Percentiles rank a stretch among this genome's conserved stretches.
phyloP scores from a whole-genome alignment of 92 coral and sea anemone genomes.

The Siderastrea siderea region DNA sequence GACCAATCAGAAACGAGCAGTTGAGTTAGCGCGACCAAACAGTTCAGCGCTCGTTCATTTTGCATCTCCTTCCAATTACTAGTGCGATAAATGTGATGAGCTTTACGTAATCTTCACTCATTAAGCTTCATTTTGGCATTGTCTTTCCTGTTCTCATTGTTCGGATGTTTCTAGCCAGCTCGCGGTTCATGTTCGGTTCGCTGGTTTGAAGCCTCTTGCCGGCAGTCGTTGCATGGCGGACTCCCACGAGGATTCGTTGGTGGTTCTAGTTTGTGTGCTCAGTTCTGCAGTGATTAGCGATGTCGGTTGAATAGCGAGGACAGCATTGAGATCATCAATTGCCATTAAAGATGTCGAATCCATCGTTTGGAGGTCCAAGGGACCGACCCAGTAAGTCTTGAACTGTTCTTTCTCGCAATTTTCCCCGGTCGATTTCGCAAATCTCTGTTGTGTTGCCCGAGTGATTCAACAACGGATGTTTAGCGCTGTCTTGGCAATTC shows the following conservation, averaged over 20 bases:
- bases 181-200: background rate
- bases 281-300: slow-evolving; percentile 3
- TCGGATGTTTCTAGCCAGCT: background rate
- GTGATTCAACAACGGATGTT: slow-evolving; percentile 17
- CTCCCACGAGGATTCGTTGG: background rate
- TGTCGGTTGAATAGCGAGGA: slow-evolving; percentile 20
- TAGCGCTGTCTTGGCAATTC: slow-evolving; percentile 9
- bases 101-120: slow-evolving; percentile 40
- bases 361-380: slow-evolving; percentile 45
- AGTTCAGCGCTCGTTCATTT: slow-evolving; percentile 18
- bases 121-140: slow-evolving; percentile 34
- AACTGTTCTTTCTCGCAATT: background rate
- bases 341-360: slow-evolving; percentile 37
- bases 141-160: slow-evolving; percentile 13
- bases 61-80: slow-evolving; percentile 37
- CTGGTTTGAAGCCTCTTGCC: background rate
- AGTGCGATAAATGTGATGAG: slow-evolving; percentile 26
- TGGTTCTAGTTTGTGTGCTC: background rate
- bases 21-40: slow-evolving; percentile 26
- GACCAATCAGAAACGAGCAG: slow-evolving; percentile 62
- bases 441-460: background rate
- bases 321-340: background rate
- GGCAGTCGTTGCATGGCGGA: background rate
- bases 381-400: slow-evolving; percentile 43
- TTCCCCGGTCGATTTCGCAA: background rate